These are phyloP conservation scores for Ageneiosus marmoratus DNA, from an alignment of 2,113 vertebrate species.

Conservation along the genomic window DNA sequence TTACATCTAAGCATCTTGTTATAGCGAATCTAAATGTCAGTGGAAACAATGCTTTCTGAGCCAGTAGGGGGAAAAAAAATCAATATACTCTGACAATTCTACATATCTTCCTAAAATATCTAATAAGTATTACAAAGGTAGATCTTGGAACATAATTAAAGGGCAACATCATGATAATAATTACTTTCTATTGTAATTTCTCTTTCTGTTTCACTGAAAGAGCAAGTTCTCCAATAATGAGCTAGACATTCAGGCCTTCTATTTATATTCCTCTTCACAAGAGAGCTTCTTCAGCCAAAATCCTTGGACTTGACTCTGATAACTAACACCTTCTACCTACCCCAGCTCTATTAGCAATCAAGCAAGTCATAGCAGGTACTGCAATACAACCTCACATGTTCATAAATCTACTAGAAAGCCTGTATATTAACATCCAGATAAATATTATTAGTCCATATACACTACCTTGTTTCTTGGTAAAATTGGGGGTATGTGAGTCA, in stretches of 20 bases:
- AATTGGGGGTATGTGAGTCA: neutral
- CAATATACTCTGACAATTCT: conserved; percentile 1
- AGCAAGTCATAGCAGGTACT: conserved; percentile 40
- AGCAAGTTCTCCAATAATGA: conserved; percentile 11
- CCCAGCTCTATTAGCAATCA: conserved; percentile 40
- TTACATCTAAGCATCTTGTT: neutral
- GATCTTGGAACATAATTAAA: neutral
- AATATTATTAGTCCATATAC: neutral
- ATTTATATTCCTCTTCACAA: conserved; percentile 6
- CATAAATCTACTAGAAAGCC: conserved; percentile 40
- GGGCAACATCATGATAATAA: neutral
- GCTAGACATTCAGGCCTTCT: neutral
- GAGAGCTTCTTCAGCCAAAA: conserved; percentile 33
- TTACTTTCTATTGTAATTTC: conserved; percentile 5
- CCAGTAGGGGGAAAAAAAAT: neutral
- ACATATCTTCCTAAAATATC: conserved; percentile 12
- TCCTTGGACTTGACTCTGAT: conserved; percentile 26
- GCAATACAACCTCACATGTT: conserved; percentile 25
- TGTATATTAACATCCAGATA: neutral
- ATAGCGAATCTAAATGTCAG: neutral
- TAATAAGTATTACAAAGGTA: neutral
- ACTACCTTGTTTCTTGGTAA: neutral
- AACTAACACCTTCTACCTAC: conserved; percentile 12
- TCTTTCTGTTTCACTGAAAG: neutral
- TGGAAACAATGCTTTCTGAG: conserved; percentile 2